Base-by-base conservation (phyloP, 2,888 invertebrate genomes). In the Osedax fenrisi region DNA sequence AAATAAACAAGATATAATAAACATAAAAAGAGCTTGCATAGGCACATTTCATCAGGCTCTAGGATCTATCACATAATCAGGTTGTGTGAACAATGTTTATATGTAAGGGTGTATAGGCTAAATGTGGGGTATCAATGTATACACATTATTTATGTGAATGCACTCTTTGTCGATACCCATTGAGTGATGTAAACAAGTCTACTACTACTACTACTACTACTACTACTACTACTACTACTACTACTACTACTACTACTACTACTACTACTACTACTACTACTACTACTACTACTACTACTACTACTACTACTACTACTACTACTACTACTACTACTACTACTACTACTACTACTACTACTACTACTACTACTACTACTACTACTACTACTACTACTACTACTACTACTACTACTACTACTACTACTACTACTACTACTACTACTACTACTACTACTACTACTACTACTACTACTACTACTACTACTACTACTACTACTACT, bases 211-310 rank as follows among this genome's bases (percentile, higher is more conserved):
- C n/a, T n/a, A n/a, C n/a, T n/a, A n/a, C n/a, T n/a, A n/a, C n/a
- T n/a, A n/a, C n/a, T n/a, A n/a, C 61, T 61, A 61, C 61, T 61
- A 61, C 61, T 61, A 61, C 61, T 61, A 61, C 61, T 61, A 61
- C 61, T 61, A 61, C 61, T 10, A 61, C 61, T 61, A 61, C 61
- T 61, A 61, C 61, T 61, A 61, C 61, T 61, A 61, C 61, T 61
- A 61, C 61, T 61, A 61, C 61, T 61, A 61, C 61, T 61, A 61
- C 61, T 61, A 61, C 61, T 61, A 61, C 61, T 10, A 61, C 61
- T 61, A 61, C 61, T 61, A 61, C 61, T 1, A 61, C 61, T 1
- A 61, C 61, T 1, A 61, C 61, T 1, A 61, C 61, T 1, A 61
- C 61, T 1, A 61, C 61, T 1, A 61, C 61, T 1, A 61, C 61